Evolutionary conservation across 2,113 vertebrate species (phyloP).

Genomic region (Alethe diademata): DNA sequence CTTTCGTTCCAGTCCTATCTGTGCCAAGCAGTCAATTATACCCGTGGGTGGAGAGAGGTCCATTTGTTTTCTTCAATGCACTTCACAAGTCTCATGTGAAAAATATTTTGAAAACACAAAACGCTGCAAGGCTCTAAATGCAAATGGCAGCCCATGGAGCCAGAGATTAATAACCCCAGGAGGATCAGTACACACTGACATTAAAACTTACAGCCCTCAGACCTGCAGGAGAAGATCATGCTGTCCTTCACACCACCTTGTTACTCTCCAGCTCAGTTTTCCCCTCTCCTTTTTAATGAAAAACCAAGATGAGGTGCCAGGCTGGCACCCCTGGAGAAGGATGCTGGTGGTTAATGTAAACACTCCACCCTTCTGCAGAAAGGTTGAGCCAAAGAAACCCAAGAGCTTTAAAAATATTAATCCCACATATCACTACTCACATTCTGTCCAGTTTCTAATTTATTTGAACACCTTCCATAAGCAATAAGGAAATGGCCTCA

Average conservation of each 20-base stretch:
- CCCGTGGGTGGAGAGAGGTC: not conserved
- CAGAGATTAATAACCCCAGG: not conserved
- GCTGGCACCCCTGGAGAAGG: not conserved
- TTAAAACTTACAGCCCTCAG: not conserved
- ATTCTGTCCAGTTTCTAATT: not conserved
- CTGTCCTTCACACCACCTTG: not conserved
- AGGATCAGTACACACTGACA: not conserved
- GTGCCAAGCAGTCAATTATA: not conserved
- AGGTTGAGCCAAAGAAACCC: not conserved
- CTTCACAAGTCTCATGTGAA: constrained; percentile 18
- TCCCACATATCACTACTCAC: not conserved
- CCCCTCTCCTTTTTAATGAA: not conserved
- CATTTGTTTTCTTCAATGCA: not conserved
- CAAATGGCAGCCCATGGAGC: not conserved
- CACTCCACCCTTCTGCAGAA: not conserved
- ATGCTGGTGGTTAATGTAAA: not conserved
- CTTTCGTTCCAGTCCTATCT: not conserved
- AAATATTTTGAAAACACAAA: constrained; percentile 10
- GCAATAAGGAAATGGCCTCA: not conserved
- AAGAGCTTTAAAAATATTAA: not conserved
- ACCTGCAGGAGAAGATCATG: not conserved
- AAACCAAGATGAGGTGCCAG: not conserved
- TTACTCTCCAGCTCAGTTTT: not conserved
- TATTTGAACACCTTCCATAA: not conserved
- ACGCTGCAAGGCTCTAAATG: not conserved